Conservation (phyloP, 2,888 invertebrate species). For the Watsonalla cultraria region DNA sequence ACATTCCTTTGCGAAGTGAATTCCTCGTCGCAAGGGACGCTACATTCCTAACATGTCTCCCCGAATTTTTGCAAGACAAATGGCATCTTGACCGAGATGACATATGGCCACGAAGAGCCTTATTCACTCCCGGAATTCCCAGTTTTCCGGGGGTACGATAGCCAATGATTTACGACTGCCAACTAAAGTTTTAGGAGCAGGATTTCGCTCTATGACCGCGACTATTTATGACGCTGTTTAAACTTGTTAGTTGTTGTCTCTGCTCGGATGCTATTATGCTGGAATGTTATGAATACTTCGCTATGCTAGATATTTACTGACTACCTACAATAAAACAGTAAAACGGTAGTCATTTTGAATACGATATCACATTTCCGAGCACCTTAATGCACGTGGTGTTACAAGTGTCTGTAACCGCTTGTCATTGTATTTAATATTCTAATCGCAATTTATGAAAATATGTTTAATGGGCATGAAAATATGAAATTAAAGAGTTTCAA, state of each 20-base stretch:
- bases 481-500: too few species aligned
- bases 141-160: conserved; percentile 31
- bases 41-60: conserved; percentile 61
- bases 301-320: too few species aligned
- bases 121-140: conserved; percentile 60
- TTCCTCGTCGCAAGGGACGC: conserved; percentile 27
- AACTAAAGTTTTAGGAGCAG: conserved; percentile 23
- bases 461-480: too few species aligned
- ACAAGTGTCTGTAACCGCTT: not conserved
- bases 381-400: too few species aligned
- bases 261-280: not conserved
- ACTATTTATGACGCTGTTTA: conserved; percentile 56
- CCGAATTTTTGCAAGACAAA: conserved; percentile 75
- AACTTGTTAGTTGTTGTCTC: conserved; percentile 30
- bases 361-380: too few species aligned
- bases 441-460: too few species aligned
- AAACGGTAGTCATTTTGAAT: too few species aligned
- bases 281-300: not conserved
- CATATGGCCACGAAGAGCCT: conserved; percentile 57
- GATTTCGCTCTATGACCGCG: conserved; percentile 41
- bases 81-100: conserved; percentile 70
- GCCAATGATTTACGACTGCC: conserved; percentile 38
- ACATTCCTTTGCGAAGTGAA: conserved; percentile 31
- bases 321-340: too few species aligned
- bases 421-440: too few species aligned